Percentiles rank a stretch among this genome's conserved stretches.
phyloP scores from a whole-genome alignment of 2,113 vertebrate species.

The Dicerorhinus sumatrensis region DNA sequence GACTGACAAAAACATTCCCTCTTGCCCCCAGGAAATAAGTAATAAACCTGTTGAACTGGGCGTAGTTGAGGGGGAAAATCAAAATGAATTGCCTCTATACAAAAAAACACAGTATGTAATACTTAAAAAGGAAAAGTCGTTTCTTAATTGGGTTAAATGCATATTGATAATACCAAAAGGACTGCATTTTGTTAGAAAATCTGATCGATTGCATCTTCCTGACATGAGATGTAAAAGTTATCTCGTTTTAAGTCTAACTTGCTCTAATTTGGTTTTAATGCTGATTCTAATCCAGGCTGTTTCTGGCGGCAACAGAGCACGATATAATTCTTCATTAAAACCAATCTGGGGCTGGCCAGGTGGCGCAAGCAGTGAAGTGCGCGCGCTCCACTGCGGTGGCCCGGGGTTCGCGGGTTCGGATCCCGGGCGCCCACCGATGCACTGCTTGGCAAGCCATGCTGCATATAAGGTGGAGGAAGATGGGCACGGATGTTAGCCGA shows the following conservation, averaged over 20 bases:
- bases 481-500: no score
- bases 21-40: conserved; percentile 51
- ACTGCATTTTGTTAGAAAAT: conserved; percentile 48
- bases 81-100: conserved; percentile 28
- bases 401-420: no score
- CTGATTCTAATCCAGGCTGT: conserved; percentile 59
- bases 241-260: conserved; percentile 60
- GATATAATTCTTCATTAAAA: conserved; percentile 67
- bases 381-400: no score
- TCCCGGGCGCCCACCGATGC: no score
- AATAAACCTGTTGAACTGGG: conserved; percentile 52
- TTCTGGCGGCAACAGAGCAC: conserved; percentile 56
- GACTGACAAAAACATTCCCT: conserved; percentile 11
- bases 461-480: no score
- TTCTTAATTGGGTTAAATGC: neutral
- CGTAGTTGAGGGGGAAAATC: neutral
- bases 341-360: neutral
- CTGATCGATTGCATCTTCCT: neutral
- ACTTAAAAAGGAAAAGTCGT: conserved; percentile 28
- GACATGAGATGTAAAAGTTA: conserved; percentile 7
- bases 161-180: conserved; percentile 25
- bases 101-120: conserved; percentile 31
- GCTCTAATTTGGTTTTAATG: conserved; percentile 65
- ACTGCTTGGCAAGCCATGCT: no score
- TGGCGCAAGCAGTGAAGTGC: no score